Evolutionary conservation across 2,113 vertebrate genomes (phyloP).

Genomic region (Beaufortia kweichowensis): DNA sequence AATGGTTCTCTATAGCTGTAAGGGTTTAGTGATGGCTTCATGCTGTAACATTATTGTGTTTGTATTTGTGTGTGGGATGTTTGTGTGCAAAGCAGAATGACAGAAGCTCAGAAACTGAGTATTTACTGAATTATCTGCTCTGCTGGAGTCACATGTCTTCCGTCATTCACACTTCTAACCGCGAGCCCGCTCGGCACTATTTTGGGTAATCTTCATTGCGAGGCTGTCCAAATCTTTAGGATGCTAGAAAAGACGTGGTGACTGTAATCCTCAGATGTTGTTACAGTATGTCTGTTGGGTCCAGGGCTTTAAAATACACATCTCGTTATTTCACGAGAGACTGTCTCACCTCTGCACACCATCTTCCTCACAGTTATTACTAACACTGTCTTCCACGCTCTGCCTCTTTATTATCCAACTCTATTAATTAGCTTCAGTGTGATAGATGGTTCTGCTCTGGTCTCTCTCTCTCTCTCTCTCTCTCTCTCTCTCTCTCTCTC

Average conservation of each 20-base stretch:
- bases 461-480: not conserved
- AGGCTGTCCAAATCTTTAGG: constrained; percentile 10
- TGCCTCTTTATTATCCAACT: constrained; percentile 35
- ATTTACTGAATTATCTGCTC: constrained; percentile 33
- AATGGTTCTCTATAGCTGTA: not conserved
- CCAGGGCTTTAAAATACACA: constrained; percentile 5
- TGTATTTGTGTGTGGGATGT: constrained; percentile 35
- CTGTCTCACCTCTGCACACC: not conserved
- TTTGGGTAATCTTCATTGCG: constrained; percentile 25
- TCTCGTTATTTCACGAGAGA: not conserved
- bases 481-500: constrained; percentile 2
- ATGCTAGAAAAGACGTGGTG: not conserved
- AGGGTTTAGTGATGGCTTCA: not conserved
- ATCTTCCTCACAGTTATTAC: constrained; percentile 20
- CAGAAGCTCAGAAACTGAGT: constrained; percentile 32
- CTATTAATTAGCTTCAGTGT: constrained; percentile 36
- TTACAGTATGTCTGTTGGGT: constrained; percentile 13
- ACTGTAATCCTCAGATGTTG: constrained; percentile 6
- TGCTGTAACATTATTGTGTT: constrained; percentile 34
- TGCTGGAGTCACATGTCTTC: constrained; percentile 31
- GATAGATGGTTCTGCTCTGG: constrained; percentile 19
- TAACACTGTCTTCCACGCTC: constrained; percentile 28
- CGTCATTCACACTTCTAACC: constrained; percentile 11
- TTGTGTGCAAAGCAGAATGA: constrained; percentile 35
- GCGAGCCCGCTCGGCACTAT: constrained; percentile 18